Conservation (phyloP, 2,888 invertebrate species). For the Dendrolimus houi region DNA sequence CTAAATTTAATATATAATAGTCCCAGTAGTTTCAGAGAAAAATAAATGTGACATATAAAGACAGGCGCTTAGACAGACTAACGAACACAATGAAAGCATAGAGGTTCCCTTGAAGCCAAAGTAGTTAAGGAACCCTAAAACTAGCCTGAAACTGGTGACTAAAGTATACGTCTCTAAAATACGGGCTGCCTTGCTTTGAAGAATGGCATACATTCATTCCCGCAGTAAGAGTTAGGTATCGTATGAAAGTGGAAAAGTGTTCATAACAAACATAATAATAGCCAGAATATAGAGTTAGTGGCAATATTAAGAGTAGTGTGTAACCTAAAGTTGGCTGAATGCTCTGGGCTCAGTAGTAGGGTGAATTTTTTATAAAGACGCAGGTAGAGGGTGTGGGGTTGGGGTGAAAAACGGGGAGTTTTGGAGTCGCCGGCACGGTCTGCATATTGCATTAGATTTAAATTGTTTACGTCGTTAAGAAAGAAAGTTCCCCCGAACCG, state of each 20-base stretch:
- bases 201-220: too few species aligned
- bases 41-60: too few species aligned
- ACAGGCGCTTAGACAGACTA: too few species aligned
- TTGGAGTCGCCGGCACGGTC: constrained; percentile 42
- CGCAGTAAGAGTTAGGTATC: too few species aligned
- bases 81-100: too few species aligned
- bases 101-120: too few species aligned
- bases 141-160: too few species aligned
- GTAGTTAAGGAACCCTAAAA: too few species aligned
- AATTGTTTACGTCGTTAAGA: constrained; percentile 75
- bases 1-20: too few species aligned
- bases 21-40: too few species aligned
- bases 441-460: constrained; percentile 74
- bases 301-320: constrained; percentile 25
- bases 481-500: constrained; percentile 55
- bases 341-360: constrained; percentile 37
- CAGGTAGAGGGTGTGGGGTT: constrained; percentile 35
- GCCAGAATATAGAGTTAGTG: constrained; percentile 17
- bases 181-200: too few species aligned
- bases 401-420: constrained; percentile 23
- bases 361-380: constrained; percentile 59
- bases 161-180: too few species aligned
- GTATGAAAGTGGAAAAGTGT: neutral
- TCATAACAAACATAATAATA: constrained; percentile 19
- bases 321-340: constrained; percentile 24